A percentile compares a stretch with the other conserved stretches of the same genome.
These are phyloP conservation scores for Limnephilus auricula DNA, from an alignment of 2,888 invertebrate species.

Conservation along the genomic window DNA sequence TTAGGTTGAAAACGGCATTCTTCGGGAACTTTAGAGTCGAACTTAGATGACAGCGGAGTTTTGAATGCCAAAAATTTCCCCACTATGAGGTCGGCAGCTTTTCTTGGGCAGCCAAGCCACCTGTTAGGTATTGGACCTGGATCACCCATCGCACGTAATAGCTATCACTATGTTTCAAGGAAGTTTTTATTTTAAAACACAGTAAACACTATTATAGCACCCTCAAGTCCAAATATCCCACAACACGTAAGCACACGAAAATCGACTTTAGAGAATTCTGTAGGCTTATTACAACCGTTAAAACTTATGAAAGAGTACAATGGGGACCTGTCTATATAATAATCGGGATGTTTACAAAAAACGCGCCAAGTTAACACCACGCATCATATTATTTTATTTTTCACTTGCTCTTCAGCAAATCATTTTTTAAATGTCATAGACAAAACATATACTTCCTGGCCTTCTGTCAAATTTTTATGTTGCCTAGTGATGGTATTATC, in stretches of 20 bases:
- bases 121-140: slow-evolving; percentile 82
- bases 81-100: slow-evolving; percentile 83
- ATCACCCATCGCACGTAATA: slow-evolving; percentile 49
- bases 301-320: neutral
- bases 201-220: slow-evolving; percentile 26
- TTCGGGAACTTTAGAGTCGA: slow-evolving; percentile 90
- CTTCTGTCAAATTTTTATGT: neutral
- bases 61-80: slow-evolving; percentile 96
- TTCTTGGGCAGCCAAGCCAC: slow-evolving; percentile 93
- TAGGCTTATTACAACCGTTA: neutral
- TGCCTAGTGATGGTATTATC: neutral
- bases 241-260: slow-evolving; percentile 55
- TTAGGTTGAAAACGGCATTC: slow-evolving; percentile 90
- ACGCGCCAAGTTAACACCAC: neutral
- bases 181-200: slow-evolving; percentile 22
- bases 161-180: neutral
- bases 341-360: neutral
- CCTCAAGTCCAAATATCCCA: slow-evolving; percentile 11
- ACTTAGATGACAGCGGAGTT: slow-evolving; percentile 91
- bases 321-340: neutral
- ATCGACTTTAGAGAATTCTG: neutral
- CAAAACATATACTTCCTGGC: neutral
- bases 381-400: neutral
- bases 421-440: slow-evolving; percentile 8
- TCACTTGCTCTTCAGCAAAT: neutral